Evolutionary conservation across 2,113 vertebrate species (phyloP).

Genomic region (Alligator sinensis): DNA sequence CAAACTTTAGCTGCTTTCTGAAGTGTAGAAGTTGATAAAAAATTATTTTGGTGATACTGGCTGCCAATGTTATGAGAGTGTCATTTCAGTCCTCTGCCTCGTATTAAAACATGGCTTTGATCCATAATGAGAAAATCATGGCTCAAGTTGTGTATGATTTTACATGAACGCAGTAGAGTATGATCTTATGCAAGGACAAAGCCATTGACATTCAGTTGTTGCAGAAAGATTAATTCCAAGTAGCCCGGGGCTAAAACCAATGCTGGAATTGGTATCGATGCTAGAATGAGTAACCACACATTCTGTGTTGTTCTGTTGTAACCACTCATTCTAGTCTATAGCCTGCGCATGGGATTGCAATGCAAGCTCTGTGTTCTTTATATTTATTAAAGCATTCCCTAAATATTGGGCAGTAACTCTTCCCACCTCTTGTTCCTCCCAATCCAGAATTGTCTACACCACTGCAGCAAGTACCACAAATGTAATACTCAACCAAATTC

Average conservation of each 20-base stretch:
- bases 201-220: too few relatives aligned
- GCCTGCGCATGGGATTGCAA: too few relatives aligned
- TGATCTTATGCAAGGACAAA: too few relatives aligned
- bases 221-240: too few relatives aligned
- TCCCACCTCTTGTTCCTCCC: not conserved
- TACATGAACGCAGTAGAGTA: not conserved
- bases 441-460: not conserved
- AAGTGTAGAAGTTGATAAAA: not conserved
- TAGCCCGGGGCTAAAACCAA: too few relatives aligned
- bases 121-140: fast-evolving
- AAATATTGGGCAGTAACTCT: too few relatives aligned
- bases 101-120: not conserved
- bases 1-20: not conserved
- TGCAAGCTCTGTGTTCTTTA: too few relatives aligned
- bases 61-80: fast-evolving
- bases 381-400: too few relatives aligned
- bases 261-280: too few relatives aligned
- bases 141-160: not conserved
- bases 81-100: not conserved
- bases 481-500: not conserved
- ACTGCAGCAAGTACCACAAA: not conserved
- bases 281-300: too few relatives aligned
- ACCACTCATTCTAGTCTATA: too few relatives aligned
- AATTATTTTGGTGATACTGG: not conserved
- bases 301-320: too few relatives aligned